Evolutionary conservation across 2,888 invertebrate genomes (phyloP).

Genomic region (Apamea monoglypha): DNA sequence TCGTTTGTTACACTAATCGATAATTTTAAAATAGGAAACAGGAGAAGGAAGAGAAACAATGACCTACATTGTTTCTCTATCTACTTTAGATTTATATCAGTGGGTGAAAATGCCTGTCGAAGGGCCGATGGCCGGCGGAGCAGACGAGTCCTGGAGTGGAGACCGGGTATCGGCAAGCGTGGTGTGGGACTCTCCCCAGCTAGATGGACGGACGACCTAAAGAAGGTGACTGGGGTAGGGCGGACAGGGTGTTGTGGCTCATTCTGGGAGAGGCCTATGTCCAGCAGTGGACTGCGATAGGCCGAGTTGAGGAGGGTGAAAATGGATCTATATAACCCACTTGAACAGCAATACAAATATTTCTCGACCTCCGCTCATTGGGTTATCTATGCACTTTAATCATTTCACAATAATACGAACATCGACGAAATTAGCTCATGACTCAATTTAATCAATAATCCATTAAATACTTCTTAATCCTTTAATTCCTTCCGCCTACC

Average conservation of each 20-base stretch:
- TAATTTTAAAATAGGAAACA: neutral
- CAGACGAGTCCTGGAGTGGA: no score
- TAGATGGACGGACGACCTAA: no score
- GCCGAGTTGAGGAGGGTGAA: no score
- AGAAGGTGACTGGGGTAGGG: no score
- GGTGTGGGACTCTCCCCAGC: no score
- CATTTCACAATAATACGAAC: neutral
- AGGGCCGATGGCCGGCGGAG: no score
- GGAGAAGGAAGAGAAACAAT: neutral
- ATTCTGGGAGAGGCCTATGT: no score
- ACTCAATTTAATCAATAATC: conserved; percentile 31
- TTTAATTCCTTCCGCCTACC: neutral
- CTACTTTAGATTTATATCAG: neutral
- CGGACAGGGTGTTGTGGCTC: no score
- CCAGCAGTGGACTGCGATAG: no score
- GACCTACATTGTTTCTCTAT: no score
- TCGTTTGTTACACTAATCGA: neutral
- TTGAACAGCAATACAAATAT: neutral
- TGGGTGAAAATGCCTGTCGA: no score
- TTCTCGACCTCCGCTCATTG: neutral
- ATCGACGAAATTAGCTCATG: conserved; percentile 23
- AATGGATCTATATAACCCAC: neutral
- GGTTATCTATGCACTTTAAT: neutral
- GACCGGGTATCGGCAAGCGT: no score
- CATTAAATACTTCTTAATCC: conserved; percentile 12